Conservation (phyloP, 2,888 invertebrate species). For the Caenorhabditis sp. region DNA sequence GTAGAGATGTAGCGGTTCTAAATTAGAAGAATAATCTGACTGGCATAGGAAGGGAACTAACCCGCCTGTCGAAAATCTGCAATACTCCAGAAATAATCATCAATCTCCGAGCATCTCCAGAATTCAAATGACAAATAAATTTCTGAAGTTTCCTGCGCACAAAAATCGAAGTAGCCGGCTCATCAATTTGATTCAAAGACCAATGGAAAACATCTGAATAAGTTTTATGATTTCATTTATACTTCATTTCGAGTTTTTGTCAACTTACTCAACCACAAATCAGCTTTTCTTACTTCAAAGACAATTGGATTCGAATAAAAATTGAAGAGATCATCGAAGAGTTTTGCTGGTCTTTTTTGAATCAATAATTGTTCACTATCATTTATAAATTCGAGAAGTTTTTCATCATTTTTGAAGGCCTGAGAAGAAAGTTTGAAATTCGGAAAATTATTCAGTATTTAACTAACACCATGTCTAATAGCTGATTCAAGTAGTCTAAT, state of each 20-base stretch:
- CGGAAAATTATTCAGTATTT: background rate
- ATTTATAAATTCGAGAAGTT: background rate
- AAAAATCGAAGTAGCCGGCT: slow-evolving; percentile 15
- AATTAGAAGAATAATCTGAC: too few species aligned
- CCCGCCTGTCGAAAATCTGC: slow-evolving; percentile 11
- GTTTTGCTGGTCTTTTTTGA: slow-evolving; percentile 18
- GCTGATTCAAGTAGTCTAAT: slow-evolving; percentile 28
- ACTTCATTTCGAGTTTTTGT: background rate
- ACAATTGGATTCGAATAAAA: slow-evolving; percentile 12
- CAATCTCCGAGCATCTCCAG: slow-evolving; percentile 24
- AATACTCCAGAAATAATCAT: slow-evolving; percentile 22
- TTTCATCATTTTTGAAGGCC: slow-evolving; percentile 14
- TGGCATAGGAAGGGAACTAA: background rate
- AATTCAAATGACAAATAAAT: slow-evolving; percentile 15
- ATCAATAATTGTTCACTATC: slow-evolving; percentile 11
- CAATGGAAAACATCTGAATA: slow-evolving; percentile 23
- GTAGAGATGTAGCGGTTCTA: too few species aligned
- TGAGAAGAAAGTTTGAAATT: background rate
- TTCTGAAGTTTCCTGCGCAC: slow-evolving; percentile 13
- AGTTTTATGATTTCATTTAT: background rate
- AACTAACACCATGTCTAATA: slow-evolving; percentile 6
- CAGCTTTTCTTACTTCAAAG: slow-evolving; percentile 11
- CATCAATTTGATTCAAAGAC: slow-evolving; percentile 14
- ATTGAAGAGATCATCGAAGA: slow-evolving; percentile 19
- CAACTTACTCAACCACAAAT: slow-evolving; percentile 18